These are phyloP conservation scores for Xiphias gladius DNA, from an alignment of 2,113 vertebrate genomes.

Conservation along the genomic window DNA sequence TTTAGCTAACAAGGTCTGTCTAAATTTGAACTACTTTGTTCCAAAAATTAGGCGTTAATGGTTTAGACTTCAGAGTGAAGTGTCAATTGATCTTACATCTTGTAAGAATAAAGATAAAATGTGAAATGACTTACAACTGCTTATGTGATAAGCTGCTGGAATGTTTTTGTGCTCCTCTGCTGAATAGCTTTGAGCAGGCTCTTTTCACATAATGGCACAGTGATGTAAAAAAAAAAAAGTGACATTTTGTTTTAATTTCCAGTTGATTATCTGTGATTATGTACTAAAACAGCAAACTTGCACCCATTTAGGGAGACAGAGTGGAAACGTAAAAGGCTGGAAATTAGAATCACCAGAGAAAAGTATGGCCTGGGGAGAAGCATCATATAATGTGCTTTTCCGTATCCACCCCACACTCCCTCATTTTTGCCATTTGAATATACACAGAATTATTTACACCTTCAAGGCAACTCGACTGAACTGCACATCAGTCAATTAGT, in stretches of 20 bases:
- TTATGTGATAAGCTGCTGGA: conserved; percentile 65
- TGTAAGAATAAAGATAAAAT: conserved; percentile 70
- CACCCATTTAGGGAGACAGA: conserved; percentile 63
- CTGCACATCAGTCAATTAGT: conserved; percentile 99
- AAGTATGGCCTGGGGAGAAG: conserved; percentile 72
- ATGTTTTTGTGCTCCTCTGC: conserved; percentile 55
- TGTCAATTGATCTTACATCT: conserved; percentile 69
- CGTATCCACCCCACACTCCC: conserved; percentile 73
- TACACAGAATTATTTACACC: conserved; percentile 99
- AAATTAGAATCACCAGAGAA: conserved; percentile 76
- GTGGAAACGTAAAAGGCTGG: conserved; percentile 63
- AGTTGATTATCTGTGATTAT: conserved; percentile 79
- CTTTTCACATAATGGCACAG: conserved; percentile 46
- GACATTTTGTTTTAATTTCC: conserved; percentile 81
- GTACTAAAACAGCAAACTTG: conserved; percentile 72
- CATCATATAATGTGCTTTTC: conserved; percentile 77
- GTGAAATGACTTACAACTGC: conserved; percentile 62
- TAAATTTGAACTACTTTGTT: conserved; percentile 71
- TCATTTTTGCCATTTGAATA: conserved; percentile 86
- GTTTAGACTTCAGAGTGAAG: conserved; percentile 63
- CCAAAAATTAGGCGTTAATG: conserved; percentile 56
- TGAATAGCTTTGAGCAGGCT: conserved; percentile 63
- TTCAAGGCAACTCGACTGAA: conserved; percentile 96
- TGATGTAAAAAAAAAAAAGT: conserved; percentile 45
- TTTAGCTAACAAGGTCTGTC: conserved; percentile 66